Base-by-base conservation (phyloP, 2,888 invertebrate genomes). In the Hipparchia sbordonii region DNA sequence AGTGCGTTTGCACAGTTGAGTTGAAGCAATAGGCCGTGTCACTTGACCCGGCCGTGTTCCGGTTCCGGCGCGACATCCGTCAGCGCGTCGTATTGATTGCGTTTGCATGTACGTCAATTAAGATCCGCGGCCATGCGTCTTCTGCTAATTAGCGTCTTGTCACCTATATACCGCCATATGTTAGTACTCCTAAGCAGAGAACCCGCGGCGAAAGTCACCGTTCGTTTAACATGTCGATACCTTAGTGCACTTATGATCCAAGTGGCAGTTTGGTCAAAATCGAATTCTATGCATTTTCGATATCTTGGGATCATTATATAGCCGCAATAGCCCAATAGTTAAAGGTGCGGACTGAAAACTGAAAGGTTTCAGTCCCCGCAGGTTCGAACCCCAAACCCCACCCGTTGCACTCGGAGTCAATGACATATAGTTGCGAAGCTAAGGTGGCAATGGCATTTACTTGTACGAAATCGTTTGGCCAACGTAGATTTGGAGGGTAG, bases 41-140 rank as follows among this genome's bases (percentile, higher is more conserved):
- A 51, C 9, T 39, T 61, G 60, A 48, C 13, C 63, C 48, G 63
- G 13, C 63, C 63, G 48, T 65, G 60, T 51, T 51, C 60, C 66
- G 66, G 67, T 52, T 56, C 56, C 56, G 67, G 13, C 23, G 33
- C 59, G 33, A 71, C 72, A 76, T 74, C 72, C 63, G 67, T n/a
- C 52, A 56, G 45, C 68, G 46, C 48, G 68, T 60, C 59, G 51
- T 89, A 92, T 91, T 92, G 93, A 93, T 93, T 92, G 93, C 90
- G 87, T 93, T 93, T 92, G 88, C 93, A 85, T 93, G 93, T 93
- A 89, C 87, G 91, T 92, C 92, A 93, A 93, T 93, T 93, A 93
- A 88, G 88, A 87, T 89, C 87, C 87, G 87, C 85, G 84, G 87
- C 89, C 87, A 92, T 91, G 91, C 86, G 90, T 91, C 92, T 92